Conservation (phyloP, 1,140 invertebrate genomes). For the Microvelia longipes region DNA sequence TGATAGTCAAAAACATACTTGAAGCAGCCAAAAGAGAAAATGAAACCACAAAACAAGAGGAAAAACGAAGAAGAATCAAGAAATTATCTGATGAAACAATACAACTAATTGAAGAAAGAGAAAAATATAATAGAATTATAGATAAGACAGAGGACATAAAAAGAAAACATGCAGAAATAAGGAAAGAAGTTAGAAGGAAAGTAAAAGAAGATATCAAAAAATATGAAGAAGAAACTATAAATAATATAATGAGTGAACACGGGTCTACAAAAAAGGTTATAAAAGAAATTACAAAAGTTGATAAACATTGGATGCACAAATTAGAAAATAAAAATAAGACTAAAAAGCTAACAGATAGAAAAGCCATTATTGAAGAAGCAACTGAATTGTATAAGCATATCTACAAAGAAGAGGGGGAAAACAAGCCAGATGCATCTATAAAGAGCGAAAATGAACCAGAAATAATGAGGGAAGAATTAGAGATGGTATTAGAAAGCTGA, state of each 20-base stretch:
- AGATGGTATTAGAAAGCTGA: neutral
- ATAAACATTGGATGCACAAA: conserved; percentile 1
- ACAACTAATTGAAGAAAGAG: neutral
- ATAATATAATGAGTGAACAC: neutral
- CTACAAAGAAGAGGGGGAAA: neutral
- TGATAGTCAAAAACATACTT: neutral
- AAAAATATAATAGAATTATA: neutral
- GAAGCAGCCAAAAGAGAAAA: neutral
- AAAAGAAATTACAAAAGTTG: neutral
- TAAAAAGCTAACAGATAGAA: neutral
- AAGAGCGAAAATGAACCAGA: neutral
- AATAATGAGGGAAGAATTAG: neutral
- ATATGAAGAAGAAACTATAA: neutral
- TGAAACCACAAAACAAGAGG: neutral
- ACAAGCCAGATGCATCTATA: neutral
- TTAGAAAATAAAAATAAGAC: neutral
- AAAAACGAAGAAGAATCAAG: neutral
- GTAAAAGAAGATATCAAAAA: neutral
- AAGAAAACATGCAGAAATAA: neutral
- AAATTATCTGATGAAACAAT: neutral
- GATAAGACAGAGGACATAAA: neutral
- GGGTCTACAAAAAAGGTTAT: neutral
- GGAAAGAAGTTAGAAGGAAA: conserved; percentile 1
- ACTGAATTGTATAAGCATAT: neutral
- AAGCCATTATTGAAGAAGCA: neutral